Evolutionary conservation across 2,797 vertebrate genomes (phyloP).

Genomic region (Molothrus ater): DNA sequence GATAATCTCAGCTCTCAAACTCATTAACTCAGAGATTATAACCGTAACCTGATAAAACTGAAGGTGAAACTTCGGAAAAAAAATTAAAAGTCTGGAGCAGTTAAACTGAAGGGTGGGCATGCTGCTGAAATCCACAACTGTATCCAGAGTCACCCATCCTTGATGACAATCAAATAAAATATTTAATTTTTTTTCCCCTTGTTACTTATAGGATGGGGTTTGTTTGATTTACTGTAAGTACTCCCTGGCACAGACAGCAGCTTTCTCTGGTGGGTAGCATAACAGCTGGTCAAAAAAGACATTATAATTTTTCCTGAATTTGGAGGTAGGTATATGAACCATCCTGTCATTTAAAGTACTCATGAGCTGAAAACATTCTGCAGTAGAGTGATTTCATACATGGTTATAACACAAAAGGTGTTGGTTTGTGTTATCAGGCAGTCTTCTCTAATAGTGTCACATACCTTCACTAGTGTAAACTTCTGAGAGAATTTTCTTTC

Average conservation of each 20-base stretch:
- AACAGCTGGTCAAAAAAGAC: not conserved
- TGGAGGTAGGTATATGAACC: not conserved
- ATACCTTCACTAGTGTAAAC: not conserved
- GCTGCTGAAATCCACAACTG: not conserved
- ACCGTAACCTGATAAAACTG: not conserved
- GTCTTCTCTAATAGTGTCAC: not conserved
- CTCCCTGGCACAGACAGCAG: not conserved
- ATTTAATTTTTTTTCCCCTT: not conserved
- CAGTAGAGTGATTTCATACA: not conserved
- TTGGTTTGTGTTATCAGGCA: not conserved
- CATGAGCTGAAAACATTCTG: not conserved
- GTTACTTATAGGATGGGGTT: not conserved
- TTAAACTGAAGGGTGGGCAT: not conserved
- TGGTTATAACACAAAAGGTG: not conserved
- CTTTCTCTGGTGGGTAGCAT: not conserved
- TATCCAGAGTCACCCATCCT: not conserved
- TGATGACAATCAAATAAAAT: not conserved
- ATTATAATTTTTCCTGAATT: not conserved
- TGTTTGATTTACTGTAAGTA: not conserved
- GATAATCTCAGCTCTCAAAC: slow-evolving; percentile 15
- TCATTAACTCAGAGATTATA: slow-evolving; percentile 16
- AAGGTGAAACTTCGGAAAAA: not conserved
- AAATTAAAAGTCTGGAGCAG: not conserved
- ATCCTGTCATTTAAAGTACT: not conserved
- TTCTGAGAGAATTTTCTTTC: not conserved